Conservation (phyloP, 2,797 vertebrate species). For the Xenopus petersii region DNA sequence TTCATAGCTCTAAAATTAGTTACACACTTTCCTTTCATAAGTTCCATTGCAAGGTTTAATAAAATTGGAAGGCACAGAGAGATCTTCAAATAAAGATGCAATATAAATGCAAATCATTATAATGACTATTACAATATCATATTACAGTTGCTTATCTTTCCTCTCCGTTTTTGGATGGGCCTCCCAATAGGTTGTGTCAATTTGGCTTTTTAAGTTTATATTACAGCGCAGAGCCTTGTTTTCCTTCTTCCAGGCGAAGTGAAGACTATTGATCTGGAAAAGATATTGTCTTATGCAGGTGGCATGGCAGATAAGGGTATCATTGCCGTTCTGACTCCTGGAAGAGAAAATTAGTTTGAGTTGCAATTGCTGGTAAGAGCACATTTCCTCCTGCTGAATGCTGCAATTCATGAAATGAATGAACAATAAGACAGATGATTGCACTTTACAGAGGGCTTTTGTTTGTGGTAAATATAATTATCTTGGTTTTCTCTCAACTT, state of each 20-base stretch:
- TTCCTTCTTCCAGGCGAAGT: neutral
- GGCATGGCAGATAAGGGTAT: neutral
- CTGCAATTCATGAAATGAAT: constrained; percentile 21
- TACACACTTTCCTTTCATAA: constrained; percentile 12
- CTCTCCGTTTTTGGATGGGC: constrained; percentile 1
- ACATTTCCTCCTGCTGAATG: constrained; percentile 14
- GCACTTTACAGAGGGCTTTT: constrained; percentile 9
- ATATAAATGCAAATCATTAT: constrained; percentile 42
- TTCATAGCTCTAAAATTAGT: constrained; percentile 8
- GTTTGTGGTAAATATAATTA: constrained; percentile 28
- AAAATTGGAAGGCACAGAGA: constrained; percentile 19
- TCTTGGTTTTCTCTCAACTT: constrained; percentile 5
- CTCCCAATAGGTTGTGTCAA: constrained; percentile 8
- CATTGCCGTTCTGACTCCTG: neutral
- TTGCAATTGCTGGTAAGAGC: constrained; percentile 3
- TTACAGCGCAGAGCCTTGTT: neutral
- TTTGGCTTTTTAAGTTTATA: constrained; percentile 16
- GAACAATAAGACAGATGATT: constrained; percentile 19
- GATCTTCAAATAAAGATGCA: constrained; percentile 23
- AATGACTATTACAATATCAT: constrained; percentile 31
- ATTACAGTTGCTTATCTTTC: constrained; percentile 25
- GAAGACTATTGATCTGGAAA: constrained; percentile 6
- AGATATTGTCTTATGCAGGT: constrained; percentile 18
- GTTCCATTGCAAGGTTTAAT: constrained; percentile 21
- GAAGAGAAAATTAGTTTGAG: constrained; percentile 11